Conservation (phyloP, 2,113 vertebrate species). For the Daubentonia madagascariensis region DNA sequence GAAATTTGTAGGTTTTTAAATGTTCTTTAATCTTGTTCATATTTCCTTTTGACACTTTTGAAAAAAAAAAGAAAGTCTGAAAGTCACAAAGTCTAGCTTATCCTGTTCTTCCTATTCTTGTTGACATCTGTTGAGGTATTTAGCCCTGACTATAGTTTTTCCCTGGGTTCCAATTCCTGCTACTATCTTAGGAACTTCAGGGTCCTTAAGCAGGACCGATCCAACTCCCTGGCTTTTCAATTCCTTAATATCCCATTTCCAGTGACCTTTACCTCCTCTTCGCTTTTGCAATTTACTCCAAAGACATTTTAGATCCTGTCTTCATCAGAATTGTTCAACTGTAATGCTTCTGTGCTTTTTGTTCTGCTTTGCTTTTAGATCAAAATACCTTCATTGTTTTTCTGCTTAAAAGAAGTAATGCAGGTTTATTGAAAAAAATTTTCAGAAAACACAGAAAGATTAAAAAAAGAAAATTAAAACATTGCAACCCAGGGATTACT, state of each 20-base stretch:
- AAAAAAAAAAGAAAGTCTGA: not conserved
- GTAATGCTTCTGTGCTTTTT: not conserved
- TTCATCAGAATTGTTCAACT: not conserved
- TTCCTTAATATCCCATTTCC: not conserved
- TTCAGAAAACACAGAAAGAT: not conserved
- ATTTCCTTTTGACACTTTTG: constrained; percentile 2
- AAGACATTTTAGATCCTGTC: not conserved
- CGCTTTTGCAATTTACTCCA: not conserved
- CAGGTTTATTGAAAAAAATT: not conserved
- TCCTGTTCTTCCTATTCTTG: not conserved
- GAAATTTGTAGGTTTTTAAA: not conserved
- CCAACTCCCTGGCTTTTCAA: not conserved
- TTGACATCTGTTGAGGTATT: not conserved
- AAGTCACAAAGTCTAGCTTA: not conserved
- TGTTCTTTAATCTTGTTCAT: not conserved
- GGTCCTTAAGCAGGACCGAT: not conserved
- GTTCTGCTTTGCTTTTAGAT: not conserved
- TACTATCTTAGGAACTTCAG: not conserved
- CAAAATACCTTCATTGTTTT: not conserved
- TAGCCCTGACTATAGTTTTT: not conserved
- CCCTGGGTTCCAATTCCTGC: not conserved
- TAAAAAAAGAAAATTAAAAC: not conserved
- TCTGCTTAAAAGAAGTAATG: not conserved
- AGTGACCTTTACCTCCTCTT: not conserved
- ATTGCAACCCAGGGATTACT: not conserved